Base-by-base conservation (phyloP, 2,888 invertebrate species). In the Tiliacea aurago region DNA sequence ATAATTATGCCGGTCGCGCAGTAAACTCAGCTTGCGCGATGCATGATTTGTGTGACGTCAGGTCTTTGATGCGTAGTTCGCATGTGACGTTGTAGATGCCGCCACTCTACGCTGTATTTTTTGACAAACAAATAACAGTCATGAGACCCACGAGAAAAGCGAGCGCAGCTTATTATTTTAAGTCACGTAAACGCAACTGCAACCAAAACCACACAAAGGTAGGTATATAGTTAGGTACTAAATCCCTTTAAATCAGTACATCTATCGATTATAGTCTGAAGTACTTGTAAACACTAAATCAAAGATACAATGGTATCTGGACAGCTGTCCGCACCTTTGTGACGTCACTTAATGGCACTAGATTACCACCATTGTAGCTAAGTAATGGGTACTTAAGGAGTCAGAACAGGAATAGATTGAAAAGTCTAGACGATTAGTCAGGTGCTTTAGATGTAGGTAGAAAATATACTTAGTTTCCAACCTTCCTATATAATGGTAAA, bases 291-390 rank as follows among this genome's bases (percentile, higher is more conserved):
- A 70, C 73, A 74, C 67, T 73, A 49, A 64, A 82, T 82, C 76
- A 51, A 75, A 28, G 59, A 58, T 68, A 85, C 78, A 82, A 70
- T 79, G 53, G 55, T 64, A 63, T 67, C 73, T 70, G 58, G 45
- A 58, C 73, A 83, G 66, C 70, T 76, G 73, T 77, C 56, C n/a
- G 59, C 67, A 72, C 68, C 83, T 83, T 84, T 73, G 75, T 80
- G 76, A 70, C 67, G 69, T 72, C 70, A 76, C 41, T 68, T 70
- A 79, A 78, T 78, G 53, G 61, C 68, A 41, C 58, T 74, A 73
- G 70, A 81, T 76, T 72, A 78, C 65, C n/a, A 53, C 76, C 62
- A 78, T 73, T 80, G 65, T 70, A 63, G 59, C 56, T 80, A 72
- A 70, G 70, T 73, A 72, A 76, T 78, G 53, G 71, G 75, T 80